Percentiles rank a stretch among this genome's conserved stretches.
These are phyloP conservation scores for Melanotaenia trifasciata DNA, from an alignment of 2,797 vertebrate genomes.

Conservation along the genomic window DNA sequence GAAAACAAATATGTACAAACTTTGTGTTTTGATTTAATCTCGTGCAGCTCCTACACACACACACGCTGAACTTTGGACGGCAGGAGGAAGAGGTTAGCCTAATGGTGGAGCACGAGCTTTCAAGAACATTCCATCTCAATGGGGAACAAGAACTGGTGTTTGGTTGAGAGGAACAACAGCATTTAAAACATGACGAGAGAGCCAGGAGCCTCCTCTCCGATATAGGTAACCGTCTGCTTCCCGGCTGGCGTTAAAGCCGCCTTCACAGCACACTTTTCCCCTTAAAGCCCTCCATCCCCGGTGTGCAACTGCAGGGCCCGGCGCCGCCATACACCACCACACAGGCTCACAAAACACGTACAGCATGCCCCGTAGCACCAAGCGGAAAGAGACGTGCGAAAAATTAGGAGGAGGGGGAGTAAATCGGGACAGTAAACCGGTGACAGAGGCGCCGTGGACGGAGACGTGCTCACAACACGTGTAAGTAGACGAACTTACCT, in stretches of 20 bases:
- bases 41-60: slow-evolving; percentile 43
- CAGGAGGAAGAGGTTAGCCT: slow-evolving; percentile 56
- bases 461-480: slow-evolving; percentile 21
- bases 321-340: slow-evolving; percentile 77
- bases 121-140: slow-evolving; percentile 76
- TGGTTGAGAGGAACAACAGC: slow-evolving; percentile 59
- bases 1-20: slow-evolving; percentile 63
- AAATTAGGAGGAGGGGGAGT: slow-evolving; percentile 61
- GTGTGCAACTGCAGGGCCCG: slow-evolving; percentile 83
- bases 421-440: slow-evolving; percentile 61
- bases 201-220: slow-evolving; percentile 42
- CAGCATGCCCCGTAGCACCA: slow-evolving; percentile 79
- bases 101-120: slow-evolving; percentile 65
- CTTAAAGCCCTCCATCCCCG: slow-evolving; percentile 54
- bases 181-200: slow-evolving; percentile 64
- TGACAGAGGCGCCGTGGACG: slow-evolving; percentile 38
- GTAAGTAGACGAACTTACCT: slow-evolving; percentile 78
- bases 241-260: slow-evolving; percentile 44
- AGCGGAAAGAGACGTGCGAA: slow-evolving; percentile 75
- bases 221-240: slow-evolving; percentile 51
- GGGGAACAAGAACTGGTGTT: slow-evolving; percentile 62
- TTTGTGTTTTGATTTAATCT: slow-evolving; percentile 67
- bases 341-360: slow-evolving; percentile 76
- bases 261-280: slow-evolving; percentile 68
- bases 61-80: slow-evolving; percentile 73